Base-by-base conservation (phyloP, 2,888 invertebrate species). In the Calameuta idolon region DNA sequence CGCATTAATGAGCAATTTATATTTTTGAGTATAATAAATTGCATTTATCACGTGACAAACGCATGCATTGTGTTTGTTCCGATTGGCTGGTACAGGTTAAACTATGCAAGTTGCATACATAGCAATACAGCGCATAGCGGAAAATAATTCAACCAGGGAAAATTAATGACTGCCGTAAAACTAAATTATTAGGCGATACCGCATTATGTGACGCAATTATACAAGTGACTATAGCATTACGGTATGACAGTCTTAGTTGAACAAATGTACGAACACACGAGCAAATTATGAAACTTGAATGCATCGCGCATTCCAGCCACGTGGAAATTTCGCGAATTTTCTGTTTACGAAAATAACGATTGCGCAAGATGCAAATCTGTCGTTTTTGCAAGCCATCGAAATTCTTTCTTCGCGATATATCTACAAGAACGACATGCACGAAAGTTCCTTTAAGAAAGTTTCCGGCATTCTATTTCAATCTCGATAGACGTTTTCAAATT, bases 121-220 rank as follows among this genome's bases (percentile, higher is more conserved):
- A 71, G 71, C 4, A 71, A 71, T 71, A 34, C 31, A 34, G 71
- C 9, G 71, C 71, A 71, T 71, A 71, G 33, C 31, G 71, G 71
- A 31, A 71, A 71, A 34, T 34, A 33, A 71, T 79, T 79, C 69
- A 79, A 15, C 69, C 12, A 74, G 40, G 23, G 31, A 34, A 76
- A 80, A 81, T 81, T 79, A 81, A 81, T 77, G 78, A 74, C 73
- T 23, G 69, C 40, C 75, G 78, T 73, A 73, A 76, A 73, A 34
- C 30, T 35, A 77, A 77, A 69, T 77, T 69, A 69, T 76, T 40
- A 78, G 34, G 69, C 71, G 77, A 79, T 80, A 81, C 75, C 77
- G 69, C 74, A 37, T 78, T 79, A 81, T 79, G 78, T 33, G 37
- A 73, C 68, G 73, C 77, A 76, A 77, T 80, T 79, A 80, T 69